Percentiles rank a stretch among this genome's conserved stretches.
Conservation (phyloP, 2,797 vertebrate genomes). For the Sitta carolinensis region DNA sequence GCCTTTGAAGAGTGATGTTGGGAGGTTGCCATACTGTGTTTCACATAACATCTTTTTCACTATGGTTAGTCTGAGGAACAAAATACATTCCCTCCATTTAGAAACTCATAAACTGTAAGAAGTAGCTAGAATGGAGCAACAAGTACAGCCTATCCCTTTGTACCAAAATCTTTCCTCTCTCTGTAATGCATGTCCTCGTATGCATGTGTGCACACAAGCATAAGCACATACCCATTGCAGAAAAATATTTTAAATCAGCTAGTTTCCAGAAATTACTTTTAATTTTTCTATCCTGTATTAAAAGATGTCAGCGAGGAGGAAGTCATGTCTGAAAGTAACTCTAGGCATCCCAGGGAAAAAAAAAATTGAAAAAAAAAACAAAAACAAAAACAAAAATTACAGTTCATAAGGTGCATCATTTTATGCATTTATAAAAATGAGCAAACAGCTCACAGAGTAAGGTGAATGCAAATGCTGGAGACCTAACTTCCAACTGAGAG, state of each 20-base stretch:
- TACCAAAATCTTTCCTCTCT: neutral
- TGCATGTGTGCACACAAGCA: fast-evolving
- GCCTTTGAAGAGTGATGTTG: neutral
- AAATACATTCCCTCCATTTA: neutral
- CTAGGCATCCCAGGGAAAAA: neutral
- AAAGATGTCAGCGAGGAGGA: neutral
- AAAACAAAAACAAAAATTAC: neutral
- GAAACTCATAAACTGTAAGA: neutral
- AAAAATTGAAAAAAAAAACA: neutral
- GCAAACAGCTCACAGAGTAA: neutral
- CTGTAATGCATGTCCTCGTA: neutral
- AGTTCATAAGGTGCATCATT: neutral
- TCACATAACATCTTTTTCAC: neutral
- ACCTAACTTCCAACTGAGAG: neutral
- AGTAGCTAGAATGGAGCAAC: neutral
- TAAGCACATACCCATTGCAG: neutral
- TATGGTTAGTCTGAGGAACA: neutral
- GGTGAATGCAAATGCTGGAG: neutral
- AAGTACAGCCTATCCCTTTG: neutral
- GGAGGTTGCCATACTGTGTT: neutral
- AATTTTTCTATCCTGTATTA: neutral
- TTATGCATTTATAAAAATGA: neutral
- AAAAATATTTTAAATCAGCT: neutral
- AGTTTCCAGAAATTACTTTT: neutral
- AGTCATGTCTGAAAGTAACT: neutral